Percentiles rank a stretch among this genome's conserved stretches.
Conservation (phyloP, 2,113 vertebrate species). For the Misgurnus anguillicaudatus region DNA sequence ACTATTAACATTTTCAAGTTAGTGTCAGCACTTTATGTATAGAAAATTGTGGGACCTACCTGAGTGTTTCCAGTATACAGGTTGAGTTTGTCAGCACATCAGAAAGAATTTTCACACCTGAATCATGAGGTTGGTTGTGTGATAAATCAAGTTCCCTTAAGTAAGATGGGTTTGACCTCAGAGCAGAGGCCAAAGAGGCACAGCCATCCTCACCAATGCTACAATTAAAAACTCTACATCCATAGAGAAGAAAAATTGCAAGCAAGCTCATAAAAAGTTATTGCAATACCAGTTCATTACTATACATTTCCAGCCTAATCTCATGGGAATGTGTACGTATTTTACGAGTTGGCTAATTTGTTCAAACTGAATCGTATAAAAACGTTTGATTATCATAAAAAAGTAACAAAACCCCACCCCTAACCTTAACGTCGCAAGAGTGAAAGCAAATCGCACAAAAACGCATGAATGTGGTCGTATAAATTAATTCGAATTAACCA, state of each 20-base stretch:
- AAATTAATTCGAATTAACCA: too few species aligned
- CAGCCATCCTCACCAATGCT: not conserved
- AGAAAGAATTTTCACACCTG: slow-evolving; percentile 22
- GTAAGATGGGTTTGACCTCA: slow-evolving; percentile 27
- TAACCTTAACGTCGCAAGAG: too few species aligned
- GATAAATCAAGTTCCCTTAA: slow-evolving; percentile 13
- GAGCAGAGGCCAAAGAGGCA: not conserved
- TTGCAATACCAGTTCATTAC: not conserved
- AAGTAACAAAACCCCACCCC: too few species aligned
- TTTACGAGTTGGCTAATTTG: too few species aligned
- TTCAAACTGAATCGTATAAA: too few species aligned
- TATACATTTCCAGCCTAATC: too few species aligned
- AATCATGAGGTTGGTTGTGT: not conserved
- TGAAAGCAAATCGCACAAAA: too few species aligned
- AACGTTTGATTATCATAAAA: too few species aligned
- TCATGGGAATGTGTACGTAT: too few species aligned
- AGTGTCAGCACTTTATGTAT: not conserved
- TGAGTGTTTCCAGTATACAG: slow-evolving; percentile 17
- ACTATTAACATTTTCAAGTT: too few species aligned
- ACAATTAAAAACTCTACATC: slow-evolving; percentile 10
- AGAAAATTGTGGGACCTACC: not conserved
- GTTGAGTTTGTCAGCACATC: not conserved
- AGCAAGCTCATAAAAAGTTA: not conserved
- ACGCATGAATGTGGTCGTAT: too few species aligned
- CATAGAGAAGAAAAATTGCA: not conserved